Evolutionary conservation across 2,888 invertebrate species (phyloP), one percentile per base, ranked within the genome.

Genomic region (Eledona agricola): DNA sequence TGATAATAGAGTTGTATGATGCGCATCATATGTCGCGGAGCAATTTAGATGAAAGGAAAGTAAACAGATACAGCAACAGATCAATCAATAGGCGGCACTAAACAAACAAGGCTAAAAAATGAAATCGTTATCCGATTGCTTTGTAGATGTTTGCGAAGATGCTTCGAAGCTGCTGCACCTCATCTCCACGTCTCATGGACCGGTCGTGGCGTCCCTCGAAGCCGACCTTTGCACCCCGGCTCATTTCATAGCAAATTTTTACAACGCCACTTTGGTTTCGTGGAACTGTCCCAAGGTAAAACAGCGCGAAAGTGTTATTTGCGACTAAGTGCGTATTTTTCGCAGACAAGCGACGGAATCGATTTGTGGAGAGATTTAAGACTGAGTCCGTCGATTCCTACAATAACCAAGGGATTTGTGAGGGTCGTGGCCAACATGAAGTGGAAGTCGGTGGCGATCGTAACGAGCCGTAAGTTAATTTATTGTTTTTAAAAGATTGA

Each of bases 201-300:
- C 79, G 15, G 70, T 82, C 55, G 71, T 81, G 49, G 82, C 80
- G 11, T 77, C 79, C 16, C 71, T 82, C 51, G 79, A 78, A 60
- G 73, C 79, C 13, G 77, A 77, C 49, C 72, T 79, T 52, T 82
- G 82, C 65, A 76, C 79, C 19, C 74, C 79, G 5, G 78, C 78
- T 4, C 75, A 76, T 13, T 75, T 78, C 57, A 73, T 81, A 35
- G 77, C 80, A 4, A 74, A 75, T 56, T 77, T 80, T 57, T 78
- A 79, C 70, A 79, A 79, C 60, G 75, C 75, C 35, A 76, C 78
- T 4, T 66, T 81, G 25, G 67, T 78, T 49, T 79, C 80, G 5
- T 82, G 81, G 81, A 81, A 80, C 57, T 82, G 82, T 61, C 82
- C 81, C 22, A 72, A 78, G 76, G 81, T 81, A 67, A 77, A 70